Base-by-base conservation (phyloP, 2,888 invertebrate species). In the Lasiommata megera region DNA sequence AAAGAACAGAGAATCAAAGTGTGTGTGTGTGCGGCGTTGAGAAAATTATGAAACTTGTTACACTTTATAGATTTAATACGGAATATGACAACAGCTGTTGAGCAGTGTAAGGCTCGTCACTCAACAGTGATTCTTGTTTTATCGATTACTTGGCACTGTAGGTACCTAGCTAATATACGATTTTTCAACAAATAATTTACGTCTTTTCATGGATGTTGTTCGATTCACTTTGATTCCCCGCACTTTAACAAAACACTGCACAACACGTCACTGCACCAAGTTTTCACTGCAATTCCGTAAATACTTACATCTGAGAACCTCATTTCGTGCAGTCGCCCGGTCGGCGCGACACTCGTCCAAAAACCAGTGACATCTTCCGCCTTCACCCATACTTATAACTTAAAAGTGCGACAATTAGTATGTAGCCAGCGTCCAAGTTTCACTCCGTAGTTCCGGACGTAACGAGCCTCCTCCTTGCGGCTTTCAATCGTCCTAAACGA, bases 341-440 rank as follows among this genome's bases (percentile, higher is more conserved):
- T 71, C 79, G 76, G 75, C 78, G 77, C 80, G 73, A 80, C 76
- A 63, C 71, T 71, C 70, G 69, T 70, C 74, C 67, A 66, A 66
- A 74, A 77, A 87, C 80, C 79, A 80, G 73, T 73, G 71, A 64
- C 79, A 69, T 71, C 72, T 63, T 60, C 63, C 67, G 65, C 67
- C 56, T 60, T 66, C 76, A 85, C 88, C 79, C 70, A 83, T 88
- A 89, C 85, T 88, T 89, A 89, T 89, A 89, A 89, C 86, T 76
- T 88, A 80, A 65, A 77, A 67, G 56, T 51, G 28, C 41, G 50
- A 61, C 14, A 62, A 88, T 88, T 86, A 82, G 85, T 87, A 89
- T 89, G 88, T 81, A 81, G 68, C 79, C 67, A 41, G 69, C 79
- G 84, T 79, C 60, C 63, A 63, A 69, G 74, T 88, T 89, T 89